Percentiles rank a stretch among this genome's conserved stretches.
These are phyloP conservation scores for Drosophila atroscutellata DNA, from an alignment of 2,888 invertebrate genomes.

Conservation along the genomic window DNA sequence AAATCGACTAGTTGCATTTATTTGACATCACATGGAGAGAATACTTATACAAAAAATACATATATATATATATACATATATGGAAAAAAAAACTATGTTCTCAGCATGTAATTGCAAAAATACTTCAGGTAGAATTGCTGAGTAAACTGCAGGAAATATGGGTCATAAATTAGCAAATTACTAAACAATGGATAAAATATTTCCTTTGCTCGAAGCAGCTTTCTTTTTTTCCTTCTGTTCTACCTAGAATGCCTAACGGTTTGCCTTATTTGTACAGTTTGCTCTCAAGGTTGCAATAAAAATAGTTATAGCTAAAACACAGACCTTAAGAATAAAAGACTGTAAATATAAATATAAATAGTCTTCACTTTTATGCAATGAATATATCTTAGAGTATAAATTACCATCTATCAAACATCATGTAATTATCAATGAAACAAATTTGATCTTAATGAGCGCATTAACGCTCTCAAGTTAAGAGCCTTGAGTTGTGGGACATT, in stretches of 20 bases:
- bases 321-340: neutral
- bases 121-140: conserved; percentile 57
- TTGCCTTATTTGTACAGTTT: conserved; percentile 2
- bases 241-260: conserved; percentile 22
- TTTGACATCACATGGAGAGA: neutral
- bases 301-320: neutral
- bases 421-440: conserved; percentile 77
- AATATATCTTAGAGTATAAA: neutral
- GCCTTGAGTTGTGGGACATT: conserved; percentile 24
- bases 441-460: conserved; percentile 76
- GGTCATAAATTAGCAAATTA: conserved; percentile 69
- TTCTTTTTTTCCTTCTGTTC: conserved; percentile 12
- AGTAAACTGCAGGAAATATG: conserved; percentile 66
- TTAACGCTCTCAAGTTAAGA: conserved; percentile 56
- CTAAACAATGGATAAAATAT: conserved; percentile 52
- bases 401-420: conserved; percentile 13
- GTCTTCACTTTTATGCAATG: neutral
- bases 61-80: neutral
- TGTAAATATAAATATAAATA: neutral
- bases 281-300: conserved; percentile 16
- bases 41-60: neutral
- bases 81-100: neutral
- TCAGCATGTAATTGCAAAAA: conserved; percentile 13
- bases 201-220: conserved; percentile 19
- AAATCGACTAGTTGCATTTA: conserved; percentile 43